Base-by-base conservation (phyloP, 2,113 vertebrate genomes). In the Xenotilapia leptura region DNA sequence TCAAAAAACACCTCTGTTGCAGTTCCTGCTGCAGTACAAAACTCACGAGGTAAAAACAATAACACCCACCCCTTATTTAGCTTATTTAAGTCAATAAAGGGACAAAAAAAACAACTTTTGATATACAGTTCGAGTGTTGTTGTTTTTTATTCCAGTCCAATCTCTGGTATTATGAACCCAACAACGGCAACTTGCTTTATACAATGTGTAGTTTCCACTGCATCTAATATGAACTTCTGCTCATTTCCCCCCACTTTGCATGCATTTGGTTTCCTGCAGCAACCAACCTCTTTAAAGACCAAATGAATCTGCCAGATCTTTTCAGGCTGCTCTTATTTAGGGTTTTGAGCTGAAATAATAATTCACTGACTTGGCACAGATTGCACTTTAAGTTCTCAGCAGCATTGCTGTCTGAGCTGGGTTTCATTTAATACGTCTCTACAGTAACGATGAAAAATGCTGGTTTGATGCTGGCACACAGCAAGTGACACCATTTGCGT, bases 241-340 rank as follows among this genome's bases (percentile, higher is more conserved):
- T 51, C 19, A 79, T 62, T 86, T 86, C 70, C 82, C 19, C 19
- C 45, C 55, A 23, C 83, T 87, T 83, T 86, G 80, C 80, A 87
- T 86, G 45, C 54, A 83, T 86, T 84, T 86, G 80, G 89, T 90
- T 88, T 90, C 84, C 86, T 56, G 56, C 36, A 79, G 89, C 87
- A 87, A 90, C 87, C 14, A 2, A 17, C 53, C 14, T 87, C 86
- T 31, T 84, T 70, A 80, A 82, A 86, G 82, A 49, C 81, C 77
- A 33, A 84, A 81, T 87, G 55, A 87, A 87, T 56, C 53, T 87
- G 85, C 77, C 92, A 80, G 8, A 56, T 87, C 92, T 73, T 86
- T 93, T 92, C 89, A 89, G 83, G 81, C 86, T 47, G 31, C 49
- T 79, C 56, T 89, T 82, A 88, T 92, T 91, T 90, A 88, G n/a